Conservation (phyloP, 2,113 vertebrate species). For the Phaethornis superciliosus region DNA sequence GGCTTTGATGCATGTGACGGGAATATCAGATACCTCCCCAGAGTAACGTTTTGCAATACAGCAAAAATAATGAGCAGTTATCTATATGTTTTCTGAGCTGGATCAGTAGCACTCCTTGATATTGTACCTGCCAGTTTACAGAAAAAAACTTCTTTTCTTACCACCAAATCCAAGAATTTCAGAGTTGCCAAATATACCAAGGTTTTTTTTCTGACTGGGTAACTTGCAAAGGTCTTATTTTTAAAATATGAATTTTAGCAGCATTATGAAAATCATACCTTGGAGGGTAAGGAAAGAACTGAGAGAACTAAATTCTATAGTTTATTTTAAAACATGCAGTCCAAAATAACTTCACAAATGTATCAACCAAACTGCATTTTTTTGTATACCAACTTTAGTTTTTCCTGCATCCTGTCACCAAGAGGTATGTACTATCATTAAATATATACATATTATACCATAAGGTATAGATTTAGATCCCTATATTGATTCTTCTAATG, state of each 20-base stretch:
- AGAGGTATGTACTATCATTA: not conserved
- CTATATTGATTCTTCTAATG: not conserved
- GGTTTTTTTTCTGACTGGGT: not conserved
- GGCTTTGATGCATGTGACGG: slow-evolving; percentile 14
- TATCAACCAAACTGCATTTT: not conserved
- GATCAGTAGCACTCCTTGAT: not conserved
- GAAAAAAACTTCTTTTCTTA: not conserved
- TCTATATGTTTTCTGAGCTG: slow-evolving; percentile 33
- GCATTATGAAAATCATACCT: not conserved
- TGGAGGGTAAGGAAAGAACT: not conserved
- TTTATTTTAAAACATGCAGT: not conserved
- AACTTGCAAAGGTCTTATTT: not conserved
- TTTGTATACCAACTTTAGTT: not conserved
- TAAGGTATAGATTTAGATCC: not conserved
- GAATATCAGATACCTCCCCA: slow-evolving; percentile 50
- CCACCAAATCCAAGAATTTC: not conserved
- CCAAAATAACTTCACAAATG: not conserved
- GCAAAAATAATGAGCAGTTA: not conserved
- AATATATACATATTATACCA: not conserved
- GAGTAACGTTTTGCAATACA: slow-evolving; percentile 10
- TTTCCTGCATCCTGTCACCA: not conserved
- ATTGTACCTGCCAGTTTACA: not conserved
- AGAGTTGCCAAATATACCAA: not conserved
- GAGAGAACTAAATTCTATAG: not conserved
- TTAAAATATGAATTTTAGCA: not conserved